Conservation (phyloP, 1,140 invertebrate genomes). For the Limonius californicus region DNA sequence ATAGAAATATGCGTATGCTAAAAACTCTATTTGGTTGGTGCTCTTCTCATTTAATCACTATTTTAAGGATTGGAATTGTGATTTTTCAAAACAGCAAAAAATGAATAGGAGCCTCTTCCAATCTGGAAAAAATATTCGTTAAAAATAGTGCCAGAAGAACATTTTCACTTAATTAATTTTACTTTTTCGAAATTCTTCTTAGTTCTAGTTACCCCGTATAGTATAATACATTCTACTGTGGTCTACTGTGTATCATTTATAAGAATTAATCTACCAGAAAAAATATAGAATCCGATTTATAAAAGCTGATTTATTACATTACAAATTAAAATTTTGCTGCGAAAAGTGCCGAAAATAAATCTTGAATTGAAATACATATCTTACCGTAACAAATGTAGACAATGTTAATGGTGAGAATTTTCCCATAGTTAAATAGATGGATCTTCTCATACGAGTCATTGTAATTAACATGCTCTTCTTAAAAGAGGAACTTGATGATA, state of each 20-base stretch:
- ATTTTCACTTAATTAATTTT: no score
- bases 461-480: slow-evolving; percentile 38
- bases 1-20: no score
- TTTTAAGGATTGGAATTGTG: background rate
- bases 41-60: no score
- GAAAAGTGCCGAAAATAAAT: background rate
- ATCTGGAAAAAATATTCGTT: background rate
- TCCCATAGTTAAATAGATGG: slow-evolving; percentile 40
- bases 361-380: background rate
- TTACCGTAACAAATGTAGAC: slow-evolving; percentile 37
- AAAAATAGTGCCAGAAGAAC: no score
- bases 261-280: no score
- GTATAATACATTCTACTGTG: no score
- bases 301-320: no score
- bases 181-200: no score
- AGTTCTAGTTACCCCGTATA: no score
- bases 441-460: slow-evolving; percentile 34
- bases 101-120: slow-evolving; percentile 1
- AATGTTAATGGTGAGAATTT: slow-evolving; percentile 40
- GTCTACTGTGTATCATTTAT: no score
- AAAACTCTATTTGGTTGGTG: no score
- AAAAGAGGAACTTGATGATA: slow-evolving; percentile 29
- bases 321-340: background rate
- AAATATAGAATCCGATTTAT: no score
- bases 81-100: slow-evolving; percentile 8